phyloP scores from a whole-genome alignment of 2,888 invertebrate species.

The Sisyra nigra region DNA sequence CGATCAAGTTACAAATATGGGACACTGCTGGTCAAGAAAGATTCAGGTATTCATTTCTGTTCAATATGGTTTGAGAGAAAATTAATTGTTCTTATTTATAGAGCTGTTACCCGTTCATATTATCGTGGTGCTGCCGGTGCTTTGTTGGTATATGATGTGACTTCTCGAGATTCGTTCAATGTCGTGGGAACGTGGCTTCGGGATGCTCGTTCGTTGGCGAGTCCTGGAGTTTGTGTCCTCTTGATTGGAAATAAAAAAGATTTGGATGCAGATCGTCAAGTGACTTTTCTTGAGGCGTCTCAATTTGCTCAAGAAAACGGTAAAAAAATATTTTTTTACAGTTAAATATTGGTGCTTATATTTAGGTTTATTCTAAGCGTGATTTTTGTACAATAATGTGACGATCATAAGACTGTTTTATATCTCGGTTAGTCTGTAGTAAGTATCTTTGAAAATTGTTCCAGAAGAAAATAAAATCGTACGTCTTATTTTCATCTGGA shows the following conservation, averaged over 20 bases:
- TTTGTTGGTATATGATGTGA: conserved; percentile 77
- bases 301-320: conserved; percentile 77
- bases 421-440: too few species aligned
- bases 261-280: conserved; percentile 63
- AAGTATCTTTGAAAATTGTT: too few species aligned
- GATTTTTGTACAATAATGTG: too few species aligned
- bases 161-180: conserved; percentile 84
- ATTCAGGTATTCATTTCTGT: conserved; percentile 21
- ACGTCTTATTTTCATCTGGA: too few species aligned
- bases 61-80: background rate
- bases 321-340: conserved; percentile 23
- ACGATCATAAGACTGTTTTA: too few species aligned
- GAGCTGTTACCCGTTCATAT: conserved; percentile 57
- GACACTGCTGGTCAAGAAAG: conserved; percentile 39
- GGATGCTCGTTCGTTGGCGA: conserved; percentile 64
- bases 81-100: conserved; percentile 17
- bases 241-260: conserved; percentile 74
- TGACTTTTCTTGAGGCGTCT: conserved; percentile 67
- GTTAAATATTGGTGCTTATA: background rate
- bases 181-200: conserved; percentile 75
- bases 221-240: conserved; percentile 65
- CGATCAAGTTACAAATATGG: conserved; percentile 70
- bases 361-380: conserved; percentile 7
- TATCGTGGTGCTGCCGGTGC: conserved; percentile 87
- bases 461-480: too few species aligned